A percentile compares a stretch with the other conserved stretches of the same genome.
phyloP scores from a whole-genome alignment of 2,797 vertebrate genomes.

The Miichthys miiuy region DNA sequence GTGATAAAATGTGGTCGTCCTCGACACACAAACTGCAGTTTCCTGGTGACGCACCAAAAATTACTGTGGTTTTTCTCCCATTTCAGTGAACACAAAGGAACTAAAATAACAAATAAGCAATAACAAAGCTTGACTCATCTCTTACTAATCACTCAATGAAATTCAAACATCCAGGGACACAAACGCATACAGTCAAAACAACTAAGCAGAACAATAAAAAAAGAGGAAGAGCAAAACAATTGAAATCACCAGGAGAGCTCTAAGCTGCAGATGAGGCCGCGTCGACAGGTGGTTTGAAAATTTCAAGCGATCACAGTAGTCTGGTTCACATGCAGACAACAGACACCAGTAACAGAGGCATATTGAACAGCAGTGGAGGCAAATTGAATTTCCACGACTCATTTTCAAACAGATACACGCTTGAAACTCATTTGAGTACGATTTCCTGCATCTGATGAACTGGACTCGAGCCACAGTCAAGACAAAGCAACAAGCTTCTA shows the following conservation, averaged over 20 bases:
- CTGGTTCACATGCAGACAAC: not conserved
- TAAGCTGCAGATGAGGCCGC: not conserved
- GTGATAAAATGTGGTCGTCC: not conserved
- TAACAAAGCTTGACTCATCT: not conserved
- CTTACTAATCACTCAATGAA: not conserved
- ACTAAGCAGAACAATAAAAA: not conserved
- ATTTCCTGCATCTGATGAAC: not conserved
- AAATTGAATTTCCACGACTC: not conserved
- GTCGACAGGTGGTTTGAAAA: not conserved
- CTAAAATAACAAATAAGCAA: slow-evolving; percentile 3
- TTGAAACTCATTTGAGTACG: not conserved
- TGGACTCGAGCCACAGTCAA: not conserved
- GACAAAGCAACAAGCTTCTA: not conserved
- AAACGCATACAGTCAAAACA: not conserved
- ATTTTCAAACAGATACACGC: not conserved
- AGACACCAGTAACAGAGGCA: not conserved
- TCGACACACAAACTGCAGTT: not conserved
- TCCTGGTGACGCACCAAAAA: not conserved
- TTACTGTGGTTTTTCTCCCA: not conserved
- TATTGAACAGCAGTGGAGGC: not conserved
- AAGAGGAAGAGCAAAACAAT: not conserved
- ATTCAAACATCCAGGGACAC: not conserved
- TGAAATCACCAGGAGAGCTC: not conserved
- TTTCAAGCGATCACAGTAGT: not conserved
- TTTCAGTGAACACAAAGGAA: not conserved